phyloP scores from a whole-genome alignment of 2,888 invertebrate genomes.

The Drosophila maculinotata region DNA sequence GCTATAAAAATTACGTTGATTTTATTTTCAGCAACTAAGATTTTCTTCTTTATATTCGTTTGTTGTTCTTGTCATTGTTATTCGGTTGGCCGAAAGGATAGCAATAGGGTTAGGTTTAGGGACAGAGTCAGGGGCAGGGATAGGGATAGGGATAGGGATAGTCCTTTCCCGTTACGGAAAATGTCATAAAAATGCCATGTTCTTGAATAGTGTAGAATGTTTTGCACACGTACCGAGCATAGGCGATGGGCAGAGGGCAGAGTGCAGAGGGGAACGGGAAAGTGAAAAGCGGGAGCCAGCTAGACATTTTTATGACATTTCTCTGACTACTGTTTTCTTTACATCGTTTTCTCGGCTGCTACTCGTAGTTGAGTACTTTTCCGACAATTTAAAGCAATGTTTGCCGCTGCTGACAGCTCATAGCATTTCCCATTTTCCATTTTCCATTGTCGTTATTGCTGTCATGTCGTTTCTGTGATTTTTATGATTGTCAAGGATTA shows the following conservation, averaged over 20 bases:
- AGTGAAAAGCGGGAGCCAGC: conserved; percentile 48
- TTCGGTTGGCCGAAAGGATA: conserved; percentile 35
- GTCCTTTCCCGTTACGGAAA: conserved; percentile 63
- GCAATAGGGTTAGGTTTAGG: conserved; percentile 17
- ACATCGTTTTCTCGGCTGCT: conserved; percentile 24
- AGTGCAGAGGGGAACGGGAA: too few species aligned
- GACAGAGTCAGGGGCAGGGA: not conserved
- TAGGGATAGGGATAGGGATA: conserved; percentile 34
- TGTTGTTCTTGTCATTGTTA: conserved; percentile 23
- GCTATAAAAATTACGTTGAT: conserved; percentile 77
- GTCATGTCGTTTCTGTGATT: conserved; percentile 70
- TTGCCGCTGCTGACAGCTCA: conserved; percentile 65
- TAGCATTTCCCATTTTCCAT: conserved; percentile 61
- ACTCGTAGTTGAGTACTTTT: conserved; percentile 61
- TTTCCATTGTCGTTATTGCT: conserved; percentile 50
- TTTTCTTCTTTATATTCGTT: conserved; percentile 47
- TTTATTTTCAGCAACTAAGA: conserved; percentile 75
- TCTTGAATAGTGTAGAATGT: conserved; percentile 55
- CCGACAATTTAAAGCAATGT: conserved; percentile 78
- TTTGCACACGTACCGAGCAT: conserved; percentile 69
- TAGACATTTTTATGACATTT: conserved; percentile 76
- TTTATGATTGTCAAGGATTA: conserved; percentile 83
- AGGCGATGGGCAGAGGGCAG: conserved; percentile 4
- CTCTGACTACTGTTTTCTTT: conserved; percentile 68
- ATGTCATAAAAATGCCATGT: conserved; percentile 71